phyloP scores from a whole-genome alignment of 2,888 invertebrate species.

The Leptinotarsa tumamoca region DNA sequence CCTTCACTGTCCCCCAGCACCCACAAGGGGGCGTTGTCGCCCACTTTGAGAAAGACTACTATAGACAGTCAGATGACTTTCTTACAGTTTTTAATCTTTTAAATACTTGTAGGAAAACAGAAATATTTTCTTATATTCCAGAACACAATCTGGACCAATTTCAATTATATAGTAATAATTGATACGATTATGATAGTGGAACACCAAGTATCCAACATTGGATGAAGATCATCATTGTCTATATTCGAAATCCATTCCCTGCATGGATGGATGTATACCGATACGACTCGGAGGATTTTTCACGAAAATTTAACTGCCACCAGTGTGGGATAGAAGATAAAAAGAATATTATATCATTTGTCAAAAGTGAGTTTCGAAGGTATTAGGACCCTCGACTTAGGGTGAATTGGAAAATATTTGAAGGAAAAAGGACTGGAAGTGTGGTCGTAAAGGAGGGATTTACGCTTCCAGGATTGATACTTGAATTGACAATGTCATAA shows the following conservation, averaged over 20 bases:
- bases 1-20: no score
- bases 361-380: slow-evolving; percentile 39
- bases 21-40: no score
- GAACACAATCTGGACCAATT: no score
- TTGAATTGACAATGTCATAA: slow-evolving; percentile 33
- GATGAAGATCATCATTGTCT: no score
- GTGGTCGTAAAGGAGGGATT: slow-evolving; percentile 43
- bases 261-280: background rate
- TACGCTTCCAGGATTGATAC: slow-evolving; percentile 35
- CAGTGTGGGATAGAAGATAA: slow-evolving; percentile 34
- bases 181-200: no score
- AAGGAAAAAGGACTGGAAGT: slow-evolving; percentile 40
- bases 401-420: slow-evolving; percentile 45
- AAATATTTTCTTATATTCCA: no score
- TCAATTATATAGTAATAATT: no score
- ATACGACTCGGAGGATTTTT: background rate
- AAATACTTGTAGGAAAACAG: no score
- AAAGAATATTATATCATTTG: slow-evolving; percentile 41
- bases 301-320: slow-evolving; percentile 17
- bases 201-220: no score
- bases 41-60: no score
- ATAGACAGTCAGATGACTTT: no score
- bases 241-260: background rate
- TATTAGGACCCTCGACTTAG: slow-evolving; percentile 36
- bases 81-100: no score